These are phyloP conservation scores for Augochlora pura DNA, from an alignment of 1,140 invertebrate genomes.

Conservation along the genomic window DNA sequence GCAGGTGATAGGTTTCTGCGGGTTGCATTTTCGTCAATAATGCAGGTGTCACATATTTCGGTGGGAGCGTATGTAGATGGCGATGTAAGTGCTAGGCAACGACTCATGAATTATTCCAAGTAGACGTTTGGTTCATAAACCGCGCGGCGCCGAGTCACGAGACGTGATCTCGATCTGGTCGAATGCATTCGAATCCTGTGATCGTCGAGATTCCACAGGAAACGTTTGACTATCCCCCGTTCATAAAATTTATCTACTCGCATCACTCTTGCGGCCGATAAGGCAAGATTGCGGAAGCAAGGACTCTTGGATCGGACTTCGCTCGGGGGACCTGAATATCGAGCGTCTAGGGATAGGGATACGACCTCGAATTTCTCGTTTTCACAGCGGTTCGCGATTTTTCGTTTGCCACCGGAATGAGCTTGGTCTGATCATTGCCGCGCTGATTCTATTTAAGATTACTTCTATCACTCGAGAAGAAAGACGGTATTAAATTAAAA, in stretches of 20 bases:
- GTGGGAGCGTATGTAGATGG: constrained; percentile 29
- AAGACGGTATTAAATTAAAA: too few relatives aligned
- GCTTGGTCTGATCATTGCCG: too few relatives aligned
- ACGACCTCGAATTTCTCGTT: neutral
- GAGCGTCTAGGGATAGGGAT: neutral
- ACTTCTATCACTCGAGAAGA: too few relatives aligned
- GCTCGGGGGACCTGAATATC: neutral
- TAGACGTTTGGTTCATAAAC: constrained; percentile 47
- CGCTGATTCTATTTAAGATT: neutral
- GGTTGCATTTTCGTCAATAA: too few relatives aligned
- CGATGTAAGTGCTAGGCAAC: constrained; percentile 47
- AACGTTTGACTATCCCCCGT: constrained; percentile 14
- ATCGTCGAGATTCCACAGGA: constrained; percentile 2
- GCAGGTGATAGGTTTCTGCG: too few relatives aligned
- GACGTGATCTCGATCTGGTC: constrained; percentile 40
- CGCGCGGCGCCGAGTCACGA: constrained; percentile 23
- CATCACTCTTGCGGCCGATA: neutral
- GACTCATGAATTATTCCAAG: constrained; percentile 61
- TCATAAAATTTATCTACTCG: constrained; percentile 4
- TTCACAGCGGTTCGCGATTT: neutral
- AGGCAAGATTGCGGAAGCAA: neutral
- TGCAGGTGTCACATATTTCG: neutral
- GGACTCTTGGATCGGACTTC: neutral
- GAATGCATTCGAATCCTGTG: constrained; percentile 8
- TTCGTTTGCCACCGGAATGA: neutral